Percentiles rank a stretch among this genome's conserved stretches.
These are phyloP conservation scores for Drosophila macrothrix DNA, from an alignment of 2,888 invertebrate species.

Conservation along the genomic window DNA sequence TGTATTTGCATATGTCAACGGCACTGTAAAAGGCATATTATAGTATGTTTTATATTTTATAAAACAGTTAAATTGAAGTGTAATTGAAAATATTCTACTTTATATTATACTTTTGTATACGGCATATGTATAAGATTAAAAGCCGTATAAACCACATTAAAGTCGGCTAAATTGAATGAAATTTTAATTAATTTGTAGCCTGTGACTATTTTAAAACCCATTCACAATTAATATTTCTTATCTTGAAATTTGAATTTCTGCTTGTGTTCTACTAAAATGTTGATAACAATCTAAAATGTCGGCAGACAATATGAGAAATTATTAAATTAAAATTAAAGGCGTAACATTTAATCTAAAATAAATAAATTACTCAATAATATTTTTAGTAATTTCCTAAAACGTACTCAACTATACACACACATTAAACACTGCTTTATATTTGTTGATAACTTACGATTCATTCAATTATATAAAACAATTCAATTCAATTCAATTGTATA, in stretches of 20 bases:
- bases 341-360: neutral
- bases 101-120: neutral
- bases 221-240: neutral
- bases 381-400: neutral
- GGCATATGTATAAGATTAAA: neutral
- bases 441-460: neutral
- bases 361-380: neutral
- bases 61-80: neutral
- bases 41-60: neutral
- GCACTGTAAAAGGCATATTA: neutral
- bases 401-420: neutral
- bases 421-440: neutral
- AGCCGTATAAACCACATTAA: no score
- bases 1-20: constrained; percentile 6
- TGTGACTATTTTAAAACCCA: neutral
- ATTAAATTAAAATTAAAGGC: neutral
- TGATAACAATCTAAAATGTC: neutral
- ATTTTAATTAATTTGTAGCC: neutral
- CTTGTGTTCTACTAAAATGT: neutral
- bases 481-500: neutral
- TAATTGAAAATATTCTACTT: neutral
- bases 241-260: neutral
- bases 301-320: neutral
- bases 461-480: neutral
- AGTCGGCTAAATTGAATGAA: neutral